phyloP scores from a whole-genome alignment of 2,888 invertebrate genomes.

The Myopa tessellatipennis region DNA sequence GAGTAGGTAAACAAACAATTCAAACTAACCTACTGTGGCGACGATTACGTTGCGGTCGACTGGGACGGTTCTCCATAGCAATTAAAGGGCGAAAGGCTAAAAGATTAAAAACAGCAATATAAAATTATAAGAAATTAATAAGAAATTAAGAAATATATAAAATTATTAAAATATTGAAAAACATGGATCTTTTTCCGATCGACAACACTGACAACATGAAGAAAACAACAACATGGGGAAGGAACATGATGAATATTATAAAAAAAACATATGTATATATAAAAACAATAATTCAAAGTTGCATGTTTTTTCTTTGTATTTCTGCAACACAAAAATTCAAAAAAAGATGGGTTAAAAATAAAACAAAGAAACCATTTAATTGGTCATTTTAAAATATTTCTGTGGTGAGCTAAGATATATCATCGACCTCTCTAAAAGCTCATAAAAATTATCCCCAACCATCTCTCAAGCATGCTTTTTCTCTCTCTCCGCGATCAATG shows the following conservation, averaged over 20 bases:
- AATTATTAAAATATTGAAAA: too few relatives aligned
- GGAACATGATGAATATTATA: background rate
- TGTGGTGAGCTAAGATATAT: too few relatives aligned
- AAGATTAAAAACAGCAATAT: slow-evolving; percentile 29
- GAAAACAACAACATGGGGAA: too few relatives aligned
- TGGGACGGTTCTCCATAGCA: slow-evolving; percentile 49
- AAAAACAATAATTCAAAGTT: slow-evolving; percentile 29
- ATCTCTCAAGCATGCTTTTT: too few relatives aligned
- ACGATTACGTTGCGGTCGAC: slow-evolving; percentile 77
- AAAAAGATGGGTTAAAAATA: slow-evolving; percentile 37
- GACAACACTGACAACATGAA: too few relatives aligned
- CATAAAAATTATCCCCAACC: too few relatives aligned
- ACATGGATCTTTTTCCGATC: too few relatives aligned
- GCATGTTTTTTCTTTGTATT: background rate
- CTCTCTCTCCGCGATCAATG: background rate
- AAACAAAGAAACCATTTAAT: slow-evolving; percentile 24
- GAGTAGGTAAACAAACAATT: slow-evolving; percentile 16
- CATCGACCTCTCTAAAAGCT: too few relatives aligned
- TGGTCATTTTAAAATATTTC: background rate
- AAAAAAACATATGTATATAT: too few relatives aligned
- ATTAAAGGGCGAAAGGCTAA: slow-evolving; percentile 31
- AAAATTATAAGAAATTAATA: background rate
- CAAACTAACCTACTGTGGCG: slow-evolving; percentile 77
- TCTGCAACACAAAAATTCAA: background rate
- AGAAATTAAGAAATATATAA: too few relatives aligned